Percentiles rank a stretch among this genome's conserved stretches.
Evolutionary conservation across 2,888 invertebrate species (phyloP).

Genomic region (Apotomis turbidana): DNA sequence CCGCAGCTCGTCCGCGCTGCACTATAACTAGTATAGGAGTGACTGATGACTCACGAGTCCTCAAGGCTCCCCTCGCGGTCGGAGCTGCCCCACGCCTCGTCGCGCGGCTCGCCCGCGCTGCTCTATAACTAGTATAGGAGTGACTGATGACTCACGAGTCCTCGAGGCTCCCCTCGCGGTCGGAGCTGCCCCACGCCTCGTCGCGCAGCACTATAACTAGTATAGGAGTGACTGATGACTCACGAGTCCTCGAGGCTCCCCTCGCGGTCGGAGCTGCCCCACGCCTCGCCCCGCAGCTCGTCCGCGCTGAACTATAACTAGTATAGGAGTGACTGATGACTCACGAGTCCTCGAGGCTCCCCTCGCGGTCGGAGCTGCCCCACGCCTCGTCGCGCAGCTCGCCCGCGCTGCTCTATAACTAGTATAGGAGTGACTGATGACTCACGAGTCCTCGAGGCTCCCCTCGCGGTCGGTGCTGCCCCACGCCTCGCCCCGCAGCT

Average conservation of each 20-base stretch:
- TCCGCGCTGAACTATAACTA: background rate
- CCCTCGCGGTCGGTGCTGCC: conserved; percentile 70
- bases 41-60: conserved; percentile 63
- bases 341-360: conserved; percentile 69
- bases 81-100: conserved; percentile 66
- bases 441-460: conserved; percentile 71
- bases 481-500: conserved; percentile 66
- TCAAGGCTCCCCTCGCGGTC: conserved; percentile 68
- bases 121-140: conserved; percentile 51
- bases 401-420: conserved; percentile 57
- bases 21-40: conserved; percentile 49
- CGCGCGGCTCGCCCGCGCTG: conserved; percentile 65
- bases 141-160: conserved; percentile 50
- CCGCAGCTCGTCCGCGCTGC: conserved; percentile 65
- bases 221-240: conserved; percentile 49
- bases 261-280: conserved; percentile 55
- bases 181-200: conserved; percentile 42
- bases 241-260: conserved; percentile 52
- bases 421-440: conserved; percentile 31
- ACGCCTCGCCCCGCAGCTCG: no score
- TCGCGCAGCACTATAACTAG: background rate
- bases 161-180: conserved; percentile 61
- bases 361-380: conserved; percentile 69
- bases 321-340: conserved; percentile 45
- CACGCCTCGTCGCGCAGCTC: conserved; percentile 68